Percentiles rank a stretch among this genome's conserved stretches.
Evolutionary conservation across 2,113 vertebrate genomes (phyloP).

Genomic region (Nothobranchius furzeri): DNA sequence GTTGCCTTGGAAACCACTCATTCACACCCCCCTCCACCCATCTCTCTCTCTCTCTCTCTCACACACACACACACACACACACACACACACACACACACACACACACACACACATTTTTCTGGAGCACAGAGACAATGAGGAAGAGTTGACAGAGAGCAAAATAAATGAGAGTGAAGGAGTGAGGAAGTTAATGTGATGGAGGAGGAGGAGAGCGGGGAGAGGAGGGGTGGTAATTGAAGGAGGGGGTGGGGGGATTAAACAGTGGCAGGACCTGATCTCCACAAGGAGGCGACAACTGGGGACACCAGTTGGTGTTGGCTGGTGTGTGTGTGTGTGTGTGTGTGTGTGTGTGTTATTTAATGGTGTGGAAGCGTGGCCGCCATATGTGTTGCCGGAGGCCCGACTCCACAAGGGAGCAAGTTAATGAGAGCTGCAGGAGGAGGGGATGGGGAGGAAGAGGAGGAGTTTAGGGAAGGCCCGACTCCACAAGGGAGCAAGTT

Average conservation of each 20-base stretch:
- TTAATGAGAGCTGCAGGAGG: constrained; percentile 33
- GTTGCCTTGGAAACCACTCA: constrained; percentile 85
- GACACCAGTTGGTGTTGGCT: constrained; percentile 42
- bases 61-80: constrained; percentile 36
- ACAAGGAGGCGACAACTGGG: constrained; percentile 31
- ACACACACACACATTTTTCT: constrained; percentile 49
- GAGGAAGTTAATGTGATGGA: constrained; percentile 9
- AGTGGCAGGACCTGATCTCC: constrained; percentile 27
- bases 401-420: constrained; percentile 5
- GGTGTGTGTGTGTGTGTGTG: constrained; percentile 40
- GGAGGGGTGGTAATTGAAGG: not conserved
- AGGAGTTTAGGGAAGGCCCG: not conserved
- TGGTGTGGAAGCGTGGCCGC: constrained; percentile 43
- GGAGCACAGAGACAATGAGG: constrained; percentile 61
- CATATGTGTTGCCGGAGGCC: constrained; percentile 63
- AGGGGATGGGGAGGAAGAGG: not conserved
- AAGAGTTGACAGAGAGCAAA: constrained; percentile 32
- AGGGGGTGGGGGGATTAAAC: constrained; percentile 36
- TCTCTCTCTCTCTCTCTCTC: not conserved
- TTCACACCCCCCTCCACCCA: constrained; percentile 23
- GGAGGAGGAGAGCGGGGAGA: not conserved
- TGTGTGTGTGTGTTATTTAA: constrained; percentile 60
- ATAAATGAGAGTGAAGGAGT: not conserved
- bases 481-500: constrained; percentile 21
- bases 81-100: constrained; percentile 24